phyloP scores from a whole-genome alignment of 1,140 invertebrate genomes.

The Pseudomyrmex concolor region DNA sequence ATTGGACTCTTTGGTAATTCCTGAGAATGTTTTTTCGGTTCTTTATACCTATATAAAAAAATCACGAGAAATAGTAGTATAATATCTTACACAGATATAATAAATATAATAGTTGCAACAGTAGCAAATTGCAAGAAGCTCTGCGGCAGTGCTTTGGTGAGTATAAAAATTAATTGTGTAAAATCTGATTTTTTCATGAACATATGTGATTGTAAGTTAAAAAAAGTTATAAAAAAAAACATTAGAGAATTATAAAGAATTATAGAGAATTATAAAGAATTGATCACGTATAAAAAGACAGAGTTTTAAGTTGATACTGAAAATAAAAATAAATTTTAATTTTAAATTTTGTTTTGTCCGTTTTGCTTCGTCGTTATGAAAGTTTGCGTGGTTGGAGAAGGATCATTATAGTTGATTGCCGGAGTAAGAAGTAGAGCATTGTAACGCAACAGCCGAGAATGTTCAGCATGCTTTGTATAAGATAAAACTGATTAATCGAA shows the following conservation, averaged over 20 bases:
- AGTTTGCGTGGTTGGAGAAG: too few species aligned
- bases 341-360: not conserved
- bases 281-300: not conserved
- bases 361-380: too few species aligned
- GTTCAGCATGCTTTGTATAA: constrained; percentile 53
- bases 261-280: constrained; percentile 18
- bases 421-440: not conserved
- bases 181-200: not conserved
- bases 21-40: constrained; percentile 65
- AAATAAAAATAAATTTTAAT: not conserved
- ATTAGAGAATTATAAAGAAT: constrained; percentile 1
- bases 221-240: not conserved
- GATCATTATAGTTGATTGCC: constrained; percentile 40
- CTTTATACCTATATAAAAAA: constrained; percentile 72
- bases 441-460: constrained; percentile 35
- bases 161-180: not conserved
- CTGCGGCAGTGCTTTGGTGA: constrained; percentile 32
- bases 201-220: too few species aligned
- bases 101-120: constrained; percentile 23
- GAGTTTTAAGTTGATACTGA: not conserved
- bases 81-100: not conserved
- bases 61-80: constrained; percentile 27
- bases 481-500: constrained; percentile 34
- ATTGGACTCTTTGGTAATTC: constrained; percentile 82
- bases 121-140: constrained; percentile 25